A percentile compares a stretch with the other conserved stretches of the same genome.
These are phyloP conservation scores for Apoderus coryli DNA, from an alignment of 2,888 invertebrate species.

Conservation along the genomic window DNA sequence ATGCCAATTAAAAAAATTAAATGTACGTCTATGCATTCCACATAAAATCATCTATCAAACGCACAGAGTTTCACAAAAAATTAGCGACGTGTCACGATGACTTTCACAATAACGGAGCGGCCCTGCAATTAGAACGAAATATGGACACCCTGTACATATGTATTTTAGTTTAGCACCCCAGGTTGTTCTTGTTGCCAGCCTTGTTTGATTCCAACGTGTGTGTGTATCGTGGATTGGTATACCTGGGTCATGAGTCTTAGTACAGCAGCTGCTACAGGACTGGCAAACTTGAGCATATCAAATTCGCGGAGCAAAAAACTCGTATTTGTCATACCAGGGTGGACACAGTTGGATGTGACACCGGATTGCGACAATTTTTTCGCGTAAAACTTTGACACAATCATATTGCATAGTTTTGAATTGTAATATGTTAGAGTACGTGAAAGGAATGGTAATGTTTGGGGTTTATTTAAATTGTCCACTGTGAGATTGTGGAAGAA, in stretches of 20 bases:
- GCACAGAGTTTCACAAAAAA: too few species aligned
- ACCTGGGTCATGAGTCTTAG: conserved; percentile 15
- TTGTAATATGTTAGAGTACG: conserved; percentile 18
- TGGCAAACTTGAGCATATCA: conserved; percentile 9
- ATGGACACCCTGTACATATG: too few species aligned
- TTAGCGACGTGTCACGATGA: too few species aligned
- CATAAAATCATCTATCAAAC: too few species aligned
- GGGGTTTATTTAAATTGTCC: neutral
- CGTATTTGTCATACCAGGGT: conserved; percentile 20
- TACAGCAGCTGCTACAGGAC: conserved; percentile 7
- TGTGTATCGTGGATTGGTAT: conserved; percentile 1
- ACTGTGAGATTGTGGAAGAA: conserved; percentile 12
- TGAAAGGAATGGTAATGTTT: neutral
- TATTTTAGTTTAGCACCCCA: too few species aligned
- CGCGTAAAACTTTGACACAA: conserved; percentile 17
- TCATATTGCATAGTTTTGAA: conserved; percentile 21
- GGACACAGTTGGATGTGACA: conserved; percentile 18
- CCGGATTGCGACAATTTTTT: conserved; percentile 12
- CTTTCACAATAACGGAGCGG: too few species aligned
- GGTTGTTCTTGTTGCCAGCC: too few species aligned
- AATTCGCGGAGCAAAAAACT: conserved; percentile 15
- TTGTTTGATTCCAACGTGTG: too few species aligned
- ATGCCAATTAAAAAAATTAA: too few species aligned
- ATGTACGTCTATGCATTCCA: too few species aligned
- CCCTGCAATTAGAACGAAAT: too few species aligned